Percentiles rank a stretch among this genome's conserved stretches.
Evolutionary conservation across 1,140 invertebrate species (phyloP).

Genomic region (Meteorus sp.): DNA sequence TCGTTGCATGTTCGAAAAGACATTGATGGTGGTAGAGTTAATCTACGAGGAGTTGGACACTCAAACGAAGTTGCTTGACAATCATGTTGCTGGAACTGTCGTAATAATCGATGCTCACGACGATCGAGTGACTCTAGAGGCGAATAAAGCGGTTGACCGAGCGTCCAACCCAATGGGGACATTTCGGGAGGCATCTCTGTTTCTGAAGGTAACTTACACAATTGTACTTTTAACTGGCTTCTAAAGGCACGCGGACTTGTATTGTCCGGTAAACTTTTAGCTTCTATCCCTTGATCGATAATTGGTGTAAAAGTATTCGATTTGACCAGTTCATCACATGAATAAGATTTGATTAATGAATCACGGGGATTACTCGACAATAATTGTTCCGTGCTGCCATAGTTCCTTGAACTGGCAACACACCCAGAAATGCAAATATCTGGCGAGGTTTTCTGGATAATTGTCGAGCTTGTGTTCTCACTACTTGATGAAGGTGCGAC

Average conservation of each 20-base stretch:
- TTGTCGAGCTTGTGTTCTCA: constrained; percentile 39
- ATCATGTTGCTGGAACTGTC: constrained; percentile 28
- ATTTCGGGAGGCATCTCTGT: constrained; percentile 10
- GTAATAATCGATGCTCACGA: constrained; percentile 17
- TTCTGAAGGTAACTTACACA: constrained; percentile 21
- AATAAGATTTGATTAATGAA: constrained; percentile 15
- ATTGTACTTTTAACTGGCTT: constrained; percentile 19
- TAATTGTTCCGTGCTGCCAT: constrained; percentile 12
- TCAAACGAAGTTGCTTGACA: constrained; percentile 55
- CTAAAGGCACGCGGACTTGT: constrained; percentile 8
- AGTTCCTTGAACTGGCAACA: background rate
- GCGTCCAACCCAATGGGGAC: constrained; percentile 17
- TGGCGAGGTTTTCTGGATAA: constrained; percentile 33
- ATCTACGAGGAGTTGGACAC: constrained; percentile 46
- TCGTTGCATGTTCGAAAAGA: constrained; percentile 35
- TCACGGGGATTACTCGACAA: constrained; percentile 8
- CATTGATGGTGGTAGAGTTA: constrained; percentile 21
- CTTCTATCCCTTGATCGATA: constrained; percentile 11
- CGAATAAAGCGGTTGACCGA: constrained; percentile 2
- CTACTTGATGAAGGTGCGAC: constrained; percentile 40
- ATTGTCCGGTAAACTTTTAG: constrained; percentile 22
- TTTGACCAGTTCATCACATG: constrained; percentile 20
- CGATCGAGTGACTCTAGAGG: constrained; percentile 11
- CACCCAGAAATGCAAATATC: constrained; percentile 17
- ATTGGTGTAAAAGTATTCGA: constrained; percentile 4